Conservation (phyloP, 1,140 invertebrate species). For the Drosophila biarmipes region DNA sequence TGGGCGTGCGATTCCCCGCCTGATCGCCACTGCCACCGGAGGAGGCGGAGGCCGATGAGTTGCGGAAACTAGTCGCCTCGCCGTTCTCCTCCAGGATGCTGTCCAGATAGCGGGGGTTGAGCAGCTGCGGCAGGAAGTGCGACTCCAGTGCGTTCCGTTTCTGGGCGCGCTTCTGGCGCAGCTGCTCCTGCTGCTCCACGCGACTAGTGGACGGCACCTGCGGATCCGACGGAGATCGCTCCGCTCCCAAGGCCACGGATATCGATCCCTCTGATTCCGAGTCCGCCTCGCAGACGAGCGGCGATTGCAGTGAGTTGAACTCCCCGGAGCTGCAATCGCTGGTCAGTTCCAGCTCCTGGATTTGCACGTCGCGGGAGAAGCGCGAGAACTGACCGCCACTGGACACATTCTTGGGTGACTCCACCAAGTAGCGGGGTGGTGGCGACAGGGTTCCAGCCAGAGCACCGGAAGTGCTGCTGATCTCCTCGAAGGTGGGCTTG, state of each 20-base stretch:
- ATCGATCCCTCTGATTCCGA: slow-evolving; percentile 60
- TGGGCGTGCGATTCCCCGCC: slow-evolving; percentile 28
- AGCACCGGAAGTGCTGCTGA: slow-evolving; percentile 54
- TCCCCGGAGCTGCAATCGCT: slow-evolving; percentile 75
- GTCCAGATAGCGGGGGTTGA: slow-evolving; percentile 86
- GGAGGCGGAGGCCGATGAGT: slow-evolving; percentile 17
- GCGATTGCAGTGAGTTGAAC: slow-evolving; percentile 55
- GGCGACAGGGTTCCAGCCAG: slow-evolving; percentile 58
- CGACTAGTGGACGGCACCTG: slow-evolving; percentile 51
- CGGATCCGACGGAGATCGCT: slow-evolving; percentile 34
- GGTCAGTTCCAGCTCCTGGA: slow-evolving; percentile 69
- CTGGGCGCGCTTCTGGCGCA: slow-evolving; percentile 80
- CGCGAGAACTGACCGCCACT: slow-evolving; percentile 38
- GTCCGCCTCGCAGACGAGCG: slow-evolving; percentile 70
- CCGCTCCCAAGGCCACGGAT: slow-evolving; percentile 4
- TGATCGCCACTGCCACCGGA: slow-evolving; percentile 9
- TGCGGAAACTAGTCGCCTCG: slow-evolving; percentile 83
- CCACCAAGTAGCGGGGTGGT: slow-evolving; percentile 67
- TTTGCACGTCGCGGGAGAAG: slow-evolving; percentile 64
- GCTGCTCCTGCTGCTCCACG: slow-evolving; percentile 70
- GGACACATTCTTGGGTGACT: slow-evolving; percentile 54
- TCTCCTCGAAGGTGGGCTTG: slow-evolving; percentile 66
- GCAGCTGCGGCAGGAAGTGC: slow-evolving; percentile 86
- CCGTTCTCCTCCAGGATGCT: slow-evolving; percentile 88
- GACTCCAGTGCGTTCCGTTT: slow-evolving; percentile 85